Conservation (phyloP, 2,888 invertebrate species). For the Lasius platythorax region DNA sequence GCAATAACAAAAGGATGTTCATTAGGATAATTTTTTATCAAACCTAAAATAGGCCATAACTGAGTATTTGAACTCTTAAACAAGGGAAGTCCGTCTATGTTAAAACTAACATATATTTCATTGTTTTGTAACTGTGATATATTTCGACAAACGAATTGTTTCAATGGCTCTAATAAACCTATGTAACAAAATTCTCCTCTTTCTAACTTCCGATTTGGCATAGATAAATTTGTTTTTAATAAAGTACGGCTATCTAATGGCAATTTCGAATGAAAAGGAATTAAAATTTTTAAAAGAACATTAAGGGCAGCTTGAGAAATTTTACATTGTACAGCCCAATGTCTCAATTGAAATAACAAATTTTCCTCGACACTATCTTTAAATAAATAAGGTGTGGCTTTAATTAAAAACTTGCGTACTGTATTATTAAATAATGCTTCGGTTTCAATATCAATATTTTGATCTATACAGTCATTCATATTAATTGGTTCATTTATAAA, state of each 20-base stretch:
- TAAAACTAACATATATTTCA: background rate
- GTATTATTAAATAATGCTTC: background rate
- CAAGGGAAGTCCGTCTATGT: background rate
- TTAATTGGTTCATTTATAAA: too few relatives aligned
- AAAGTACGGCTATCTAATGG: background rate
- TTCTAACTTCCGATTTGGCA: background rate
- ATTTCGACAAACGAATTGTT: background rate
- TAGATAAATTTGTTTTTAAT: background rate
- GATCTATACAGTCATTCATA: too few relatives aligned
- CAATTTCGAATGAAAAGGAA: background rate
- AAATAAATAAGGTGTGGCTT: background rate
- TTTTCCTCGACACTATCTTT: slow-evolving; percentile 3
- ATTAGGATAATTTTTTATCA: slow-evolving; percentile 15
- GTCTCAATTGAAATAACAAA: background rate
- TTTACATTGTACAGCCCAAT: slow-evolving; percentile 14
- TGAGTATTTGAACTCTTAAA: slow-evolving; percentile 4
- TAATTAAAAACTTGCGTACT: background rate
- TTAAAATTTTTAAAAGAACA: background rate
- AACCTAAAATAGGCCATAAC: background rate
- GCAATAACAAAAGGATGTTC: background rate
- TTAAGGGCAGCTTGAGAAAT: slow-evolving; percentile 5
- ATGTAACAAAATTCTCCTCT: background rate
- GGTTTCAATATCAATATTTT: background rate
- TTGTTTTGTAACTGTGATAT: background rate
- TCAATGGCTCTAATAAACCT: background rate